These are phyloP conservation scores for Lophius piscatorius DNA, from an alignment of 2,113 vertebrate species.

Conservation along the genomic window DNA sequence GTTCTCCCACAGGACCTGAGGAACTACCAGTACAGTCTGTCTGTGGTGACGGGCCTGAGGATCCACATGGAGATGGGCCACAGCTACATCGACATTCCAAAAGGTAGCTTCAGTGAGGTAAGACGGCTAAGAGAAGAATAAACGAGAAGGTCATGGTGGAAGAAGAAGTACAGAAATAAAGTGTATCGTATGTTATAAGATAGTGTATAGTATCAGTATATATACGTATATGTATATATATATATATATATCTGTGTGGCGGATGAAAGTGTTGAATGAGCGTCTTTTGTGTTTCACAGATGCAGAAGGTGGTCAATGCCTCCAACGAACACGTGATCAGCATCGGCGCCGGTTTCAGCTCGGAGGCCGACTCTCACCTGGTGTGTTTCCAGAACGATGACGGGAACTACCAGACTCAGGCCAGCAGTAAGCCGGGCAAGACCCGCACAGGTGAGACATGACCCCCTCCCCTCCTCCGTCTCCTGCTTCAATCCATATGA, in stretches of 20 bases:
- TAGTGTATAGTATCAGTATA: no score
- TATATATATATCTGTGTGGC: no score
- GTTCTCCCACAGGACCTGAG: conserved; percentile 84
- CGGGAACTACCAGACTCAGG: conserved; percentile 90
- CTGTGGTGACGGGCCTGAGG: conserved; percentile 86
- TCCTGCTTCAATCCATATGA: background rate
- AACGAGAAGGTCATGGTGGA: no score
- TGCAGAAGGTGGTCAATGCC: conserved; percentile 89
- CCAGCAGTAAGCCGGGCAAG: conserved; percentile 85
- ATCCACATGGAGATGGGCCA: conserved; percentile 96
- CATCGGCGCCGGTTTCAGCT: conserved; percentile 89
- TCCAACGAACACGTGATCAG: conserved; percentile 95
- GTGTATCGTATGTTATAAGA: no score
- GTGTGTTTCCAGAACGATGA: conserved; percentile 91
- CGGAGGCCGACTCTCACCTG: conserved; percentile 91
- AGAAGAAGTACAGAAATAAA: no score
- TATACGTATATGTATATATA: no score
- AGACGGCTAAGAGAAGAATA: conserved; percentile 50
- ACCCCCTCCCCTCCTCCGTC: no score
- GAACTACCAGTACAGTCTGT: conserved; percentile 93
- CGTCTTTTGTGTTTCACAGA: conserved; percentile 72
- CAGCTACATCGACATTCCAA: conserved; percentile 92
- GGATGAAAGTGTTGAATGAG: no score
- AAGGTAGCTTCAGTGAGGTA: conserved; percentile 88
- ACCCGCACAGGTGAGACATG: conserved; percentile 85